Conservation (phyloP, 2,113 vertebrate species). For the Phrynosoma platyrhinos region DNA sequence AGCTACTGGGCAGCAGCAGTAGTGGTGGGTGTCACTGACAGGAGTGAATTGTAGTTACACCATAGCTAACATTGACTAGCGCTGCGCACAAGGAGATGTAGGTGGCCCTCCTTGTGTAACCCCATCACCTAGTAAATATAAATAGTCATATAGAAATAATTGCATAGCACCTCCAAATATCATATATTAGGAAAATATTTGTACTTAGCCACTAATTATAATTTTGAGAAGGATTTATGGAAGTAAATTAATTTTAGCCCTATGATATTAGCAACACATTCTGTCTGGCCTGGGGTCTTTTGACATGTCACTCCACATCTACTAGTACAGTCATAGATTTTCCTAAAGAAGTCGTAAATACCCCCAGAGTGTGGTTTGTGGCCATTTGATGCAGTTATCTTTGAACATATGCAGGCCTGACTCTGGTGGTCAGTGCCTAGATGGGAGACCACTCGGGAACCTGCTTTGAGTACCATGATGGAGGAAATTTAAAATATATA, state of each 20-base stretch:
- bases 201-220: background rate
- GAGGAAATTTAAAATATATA: background rate
- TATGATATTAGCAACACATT: background rate
- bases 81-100: too few relatives aligned
- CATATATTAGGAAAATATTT: background rate
- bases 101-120: too few relatives aligned
- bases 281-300: background rate
- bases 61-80: too few relatives aligned
- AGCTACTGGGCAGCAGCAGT: too few relatives aligned
- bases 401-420: background rate
- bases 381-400: too few relatives aligned
- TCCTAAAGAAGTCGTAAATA: background rate
- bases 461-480: background rate
- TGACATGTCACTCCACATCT: background rate
- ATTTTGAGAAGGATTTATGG: background rate
- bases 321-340: background rate
- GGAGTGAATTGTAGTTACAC: too few relatives aligned
- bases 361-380: too few relatives aligned
- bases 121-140: too few relatives aligned
- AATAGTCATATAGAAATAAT: background rate
- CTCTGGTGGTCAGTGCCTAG: background rate
- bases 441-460: background rate
- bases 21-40: too few relatives aligned
- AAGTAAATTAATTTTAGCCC: background rate
- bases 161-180: background rate